phyloP scores from a whole-genome alignment of 1,140 invertebrate genomes.

The Copidosoma floridanum region DNA sequence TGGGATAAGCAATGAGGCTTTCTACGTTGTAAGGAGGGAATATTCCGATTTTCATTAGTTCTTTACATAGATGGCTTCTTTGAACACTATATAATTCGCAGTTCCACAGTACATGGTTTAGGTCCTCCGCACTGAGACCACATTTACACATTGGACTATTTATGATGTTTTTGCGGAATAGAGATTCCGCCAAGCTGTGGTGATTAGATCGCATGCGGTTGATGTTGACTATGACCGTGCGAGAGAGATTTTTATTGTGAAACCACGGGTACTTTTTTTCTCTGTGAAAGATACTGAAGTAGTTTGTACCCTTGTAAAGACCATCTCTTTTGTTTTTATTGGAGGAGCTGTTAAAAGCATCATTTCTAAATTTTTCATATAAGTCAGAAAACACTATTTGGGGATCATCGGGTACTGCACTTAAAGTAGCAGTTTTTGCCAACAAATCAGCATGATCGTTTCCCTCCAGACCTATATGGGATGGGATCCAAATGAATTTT shows the following conservation, averaged over 20 bases:
- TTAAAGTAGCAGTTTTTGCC: not conserved
- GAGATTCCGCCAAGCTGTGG: constrained; percentile 1
- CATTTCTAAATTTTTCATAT: not conserved
- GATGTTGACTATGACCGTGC: constrained; percentile 9
- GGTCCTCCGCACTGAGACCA: not conserved
- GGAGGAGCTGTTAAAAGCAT: not conserved
- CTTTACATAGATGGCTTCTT: not conserved
- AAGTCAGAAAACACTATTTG: not conserved
- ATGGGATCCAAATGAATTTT: not conserved
- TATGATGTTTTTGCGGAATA: constrained; percentile 17
- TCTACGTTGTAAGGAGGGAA: not conserved
- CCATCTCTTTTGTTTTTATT: not conserved
- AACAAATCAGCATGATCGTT: not conserved
- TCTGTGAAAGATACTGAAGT: not conserved
- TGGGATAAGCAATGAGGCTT: not conserved
- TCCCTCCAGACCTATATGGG: not conserved
- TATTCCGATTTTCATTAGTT: not conserved
- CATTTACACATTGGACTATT: constrained; percentile 8
- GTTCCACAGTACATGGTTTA: constrained; percentile 21
- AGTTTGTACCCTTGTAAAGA: not conserved
- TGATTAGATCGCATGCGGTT: constrained; percentile 20
- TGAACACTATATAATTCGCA: constrained; percentile 3
- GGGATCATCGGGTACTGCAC: not conserved
- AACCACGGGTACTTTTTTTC: not conserved
- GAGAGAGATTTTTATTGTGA: not conserved